Evolutionary conservation across 2,113 vertebrate genomes (phyloP), one percentile per base, ranked within the genome.

Genomic region (Cyprinodon tularosa): DNA sequence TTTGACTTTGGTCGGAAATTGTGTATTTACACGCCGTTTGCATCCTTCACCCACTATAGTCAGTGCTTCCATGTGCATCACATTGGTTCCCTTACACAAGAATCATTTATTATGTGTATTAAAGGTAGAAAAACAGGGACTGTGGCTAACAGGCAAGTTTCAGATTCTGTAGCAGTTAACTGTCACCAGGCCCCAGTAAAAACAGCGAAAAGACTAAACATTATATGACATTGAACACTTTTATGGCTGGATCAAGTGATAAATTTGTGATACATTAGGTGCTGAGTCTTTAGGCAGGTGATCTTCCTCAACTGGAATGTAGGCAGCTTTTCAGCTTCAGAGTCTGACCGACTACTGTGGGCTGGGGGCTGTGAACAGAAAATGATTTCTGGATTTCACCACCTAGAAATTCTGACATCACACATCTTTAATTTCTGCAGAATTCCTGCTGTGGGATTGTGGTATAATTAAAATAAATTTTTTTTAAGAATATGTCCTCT

Each of bases 251-350:
- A 57, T 53, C 36, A 82, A 60, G 81, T 48, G 57, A 73, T 76
- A 50, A 57, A 53, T 80, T 70, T 57, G 47, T 73, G 68, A 84
- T 83, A 62, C 71, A 85, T 82, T 74, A 73, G 59, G 66, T 53
- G 36, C 68, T 57, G 20, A 76, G 59, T 39, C 50, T 11, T 29
- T 65, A 74, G 82, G 68, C 68, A 76, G 78, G 83, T 87, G 86
- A 90, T 88, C 80, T 89, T 0, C 70, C 66, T 69, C 71, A 0
- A 37, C 39, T 72, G 86, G 88, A 91, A 91, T 90, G 89, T 81
- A 48, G 60, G 81, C 79, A 77, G 71, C 74, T 69, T 50, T 57
- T 73, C 61, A 76, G 82, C 78, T 71, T 77, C 62, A 71, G 76
- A 86, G 85, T 84, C 76, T 78, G 50, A 47, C 12, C 67, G 68